A percentile compares a stretch with the other conserved stretches of the same genome.
phyloP scores from a whole-genome alignment of 2,797 vertebrate species.

The Gobionotothen gibberifrons region DNA sequence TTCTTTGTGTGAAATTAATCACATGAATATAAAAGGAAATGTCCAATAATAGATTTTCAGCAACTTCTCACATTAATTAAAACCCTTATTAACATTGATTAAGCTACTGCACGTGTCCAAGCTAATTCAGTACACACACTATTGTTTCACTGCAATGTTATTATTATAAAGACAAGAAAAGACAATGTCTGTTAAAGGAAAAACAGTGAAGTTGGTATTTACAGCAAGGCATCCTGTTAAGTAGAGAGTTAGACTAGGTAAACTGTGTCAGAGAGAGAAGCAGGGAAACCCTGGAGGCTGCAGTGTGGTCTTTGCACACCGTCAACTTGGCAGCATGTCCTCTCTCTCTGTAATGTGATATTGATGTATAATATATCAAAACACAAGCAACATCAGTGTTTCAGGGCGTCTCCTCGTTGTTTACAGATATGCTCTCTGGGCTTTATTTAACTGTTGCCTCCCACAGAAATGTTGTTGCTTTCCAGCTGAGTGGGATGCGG shows the following conservation, averaged over 20 bases:
- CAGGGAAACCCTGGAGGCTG: constrained; percentile 3
- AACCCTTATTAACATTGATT: background rate
- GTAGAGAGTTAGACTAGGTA: background rate
- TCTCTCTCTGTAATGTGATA: constrained; percentile 36
- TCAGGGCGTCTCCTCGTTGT: constrained; percentile 17
- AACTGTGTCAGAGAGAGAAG: background rate
- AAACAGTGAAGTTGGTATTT: background rate
- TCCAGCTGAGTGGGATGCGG: constrained; percentile 20
- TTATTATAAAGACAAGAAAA: background rate
- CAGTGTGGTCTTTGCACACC: constrained; percentile 27
- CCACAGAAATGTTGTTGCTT: constrained; percentile 12
- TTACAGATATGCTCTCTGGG: constrained; percentile 7
- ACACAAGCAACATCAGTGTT: constrained; percentile 6
- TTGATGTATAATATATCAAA: constrained; percentile 12
- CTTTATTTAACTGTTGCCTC: constrained; percentile 15
- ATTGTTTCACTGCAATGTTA: background rate
- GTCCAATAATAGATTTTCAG: background rate
- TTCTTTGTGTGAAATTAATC: background rate
- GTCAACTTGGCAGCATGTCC: background rate
- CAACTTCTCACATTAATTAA: background rate
- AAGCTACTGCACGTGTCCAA: background rate
- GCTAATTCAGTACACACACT: background rate
- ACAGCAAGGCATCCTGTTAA: background rate
- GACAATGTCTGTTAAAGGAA: background rate
- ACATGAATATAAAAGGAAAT: background rate